Conservation (phyloP, 2,888 invertebrate genomes). For the Drosophila picticornis region DNA sequence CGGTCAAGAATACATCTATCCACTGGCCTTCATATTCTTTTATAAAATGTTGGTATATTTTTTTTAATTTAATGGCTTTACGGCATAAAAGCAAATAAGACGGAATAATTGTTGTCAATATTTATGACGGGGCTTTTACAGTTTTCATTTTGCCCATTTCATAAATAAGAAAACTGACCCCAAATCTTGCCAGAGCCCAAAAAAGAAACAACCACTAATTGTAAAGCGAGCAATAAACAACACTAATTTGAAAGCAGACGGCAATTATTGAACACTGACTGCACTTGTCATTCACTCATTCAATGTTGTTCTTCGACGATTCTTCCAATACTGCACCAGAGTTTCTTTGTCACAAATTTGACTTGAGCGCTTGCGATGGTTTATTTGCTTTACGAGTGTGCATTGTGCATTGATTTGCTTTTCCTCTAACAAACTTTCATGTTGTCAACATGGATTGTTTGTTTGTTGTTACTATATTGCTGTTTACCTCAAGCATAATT, state of each 20-base stretch:
- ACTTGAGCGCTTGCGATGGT: conserved; percentile 20
- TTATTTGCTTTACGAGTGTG: conserved; percentile 36
- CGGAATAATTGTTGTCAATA: not conserved
- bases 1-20: not conserved
- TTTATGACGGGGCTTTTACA: not conserved
- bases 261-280: conserved; percentile 19
- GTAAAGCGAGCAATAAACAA: conserved; percentile 46
- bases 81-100: not conserved
- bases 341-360: conserved; percentile 47
- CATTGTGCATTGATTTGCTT: conserved; percentile 27
- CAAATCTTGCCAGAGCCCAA: conserved; percentile 20
- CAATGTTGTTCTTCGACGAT: conserved; percentile 17
- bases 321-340: conserved; percentile 3
- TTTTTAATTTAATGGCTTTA: not conserved
- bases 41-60: not conserved
- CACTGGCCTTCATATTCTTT: not conserved
- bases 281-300: conserved; percentile 52
- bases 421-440: conserved; percentile 49
- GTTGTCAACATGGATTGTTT: conserved; percentile 35
- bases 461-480: conserved; percentile 13
- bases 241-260: conserved; percentile 18
- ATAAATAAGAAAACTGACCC: conserved; percentile 15
- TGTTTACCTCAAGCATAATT: conserved; percentile 63
- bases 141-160: conserved; percentile 21
- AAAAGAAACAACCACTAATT: conserved; percentile 41